Percentiles rank a stretch among this genome's conserved stretches.
These are phyloP conservation scores for Dermatemys mawii DNA, from an alignment of 2,113 vertebrate species.

Conservation along the genomic window DNA sequence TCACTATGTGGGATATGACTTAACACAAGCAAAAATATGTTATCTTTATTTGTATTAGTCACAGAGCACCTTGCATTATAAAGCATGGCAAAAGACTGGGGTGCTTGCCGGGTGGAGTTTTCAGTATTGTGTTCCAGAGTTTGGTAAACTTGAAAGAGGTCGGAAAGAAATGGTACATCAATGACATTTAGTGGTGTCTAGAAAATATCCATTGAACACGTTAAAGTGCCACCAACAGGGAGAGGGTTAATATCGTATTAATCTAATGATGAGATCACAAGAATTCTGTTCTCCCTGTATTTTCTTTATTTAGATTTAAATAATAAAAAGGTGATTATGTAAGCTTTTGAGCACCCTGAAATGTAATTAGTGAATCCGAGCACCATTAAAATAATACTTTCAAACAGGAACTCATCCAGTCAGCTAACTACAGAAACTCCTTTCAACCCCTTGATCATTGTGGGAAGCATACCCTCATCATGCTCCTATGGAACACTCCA, in stretches of 20 bases:
- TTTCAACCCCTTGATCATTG: neutral
- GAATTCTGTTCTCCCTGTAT: neutral
- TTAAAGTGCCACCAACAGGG: neutral
- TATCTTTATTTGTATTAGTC: neutral
- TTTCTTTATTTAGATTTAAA: neutral
- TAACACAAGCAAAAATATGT: neutral
- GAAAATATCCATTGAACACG: neutral
- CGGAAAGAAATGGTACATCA: neutral
- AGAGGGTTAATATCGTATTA: neutral
- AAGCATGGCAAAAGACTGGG: neutral
- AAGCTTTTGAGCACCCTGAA: neutral
- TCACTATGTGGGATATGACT: neutral
- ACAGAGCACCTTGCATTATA: accelerated
- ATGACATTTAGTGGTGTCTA: neutral
- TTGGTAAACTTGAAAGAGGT: neutral
- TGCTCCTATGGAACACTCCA: accelerated
- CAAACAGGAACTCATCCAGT: neutral
- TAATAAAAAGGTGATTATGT: neutral
- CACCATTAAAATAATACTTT: neutral
- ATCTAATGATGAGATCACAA: neutral
- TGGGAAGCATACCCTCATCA: accelerated
- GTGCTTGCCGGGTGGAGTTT: neutral
- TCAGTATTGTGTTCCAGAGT: neutral
- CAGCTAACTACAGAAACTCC: neutral
- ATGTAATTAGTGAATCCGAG: neutral